Base-by-base conservation (phyloP, 2,113 vertebrate genomes). In the Lasiurus borealis region DNA sequence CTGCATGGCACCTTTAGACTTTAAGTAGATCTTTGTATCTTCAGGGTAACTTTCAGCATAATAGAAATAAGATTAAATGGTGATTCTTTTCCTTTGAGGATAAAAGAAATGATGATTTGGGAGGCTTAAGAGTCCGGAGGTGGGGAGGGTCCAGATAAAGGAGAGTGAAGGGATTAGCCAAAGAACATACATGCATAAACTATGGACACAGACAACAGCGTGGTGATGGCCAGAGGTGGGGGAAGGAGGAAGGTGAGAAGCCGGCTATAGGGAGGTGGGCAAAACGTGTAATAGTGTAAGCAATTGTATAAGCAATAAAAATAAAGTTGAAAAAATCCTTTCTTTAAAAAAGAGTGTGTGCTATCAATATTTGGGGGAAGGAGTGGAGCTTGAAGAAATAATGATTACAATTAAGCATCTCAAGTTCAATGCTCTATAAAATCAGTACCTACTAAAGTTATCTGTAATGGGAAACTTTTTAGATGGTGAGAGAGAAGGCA, bases 51-150 rank as follows among this genome's bases (percentile, higher is more conserved):
- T 64, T 93, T 64, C 86, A 90, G 71, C 48, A 66, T 64, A 72
- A 62, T 97, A 81, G 71, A 97, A 96, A 93, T 91, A 68, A 96
- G 71, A 96, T 86, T 91, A 94, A 93, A 72, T 44, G 44, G 75
- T 75, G 84, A 73, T 83, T 93, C 78, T 71, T 71, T 54, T 66
- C 72, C 64, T 76, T 89, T 75, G 75, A 40, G 73, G 50, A 93
- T 82, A 93, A 84, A 86, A 52, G n/a, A 92, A 48, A n/a, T 72
- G 36, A 75, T 87, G 44, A 72, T 68, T 12, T 54, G n/a, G 1
- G 27, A 76, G 44, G 54, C 59, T 80, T 95, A 71, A 44, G 25
- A 66, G 14, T 77, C 57, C 31, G 64, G 14, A 31, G 13, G 64
- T 31, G 29, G 64, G 29, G 64, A 66, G 64, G 14, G 29, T 29